Base-by-base conservation (phyloP, 2,797 vertebrate genomes). In the Sebastolobus alascanus region DNA sequence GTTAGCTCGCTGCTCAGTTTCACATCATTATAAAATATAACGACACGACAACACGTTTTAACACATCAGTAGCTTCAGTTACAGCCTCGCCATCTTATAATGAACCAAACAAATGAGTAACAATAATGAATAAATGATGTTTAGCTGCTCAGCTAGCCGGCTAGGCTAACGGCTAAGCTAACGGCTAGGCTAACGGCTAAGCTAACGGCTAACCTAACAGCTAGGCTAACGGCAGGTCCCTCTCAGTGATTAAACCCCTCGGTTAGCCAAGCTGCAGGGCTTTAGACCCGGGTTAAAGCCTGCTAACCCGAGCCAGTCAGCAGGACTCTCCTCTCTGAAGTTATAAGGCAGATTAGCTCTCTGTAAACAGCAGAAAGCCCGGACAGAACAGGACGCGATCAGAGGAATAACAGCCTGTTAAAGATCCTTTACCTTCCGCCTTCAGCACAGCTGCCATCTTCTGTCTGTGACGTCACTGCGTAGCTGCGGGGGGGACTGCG, bases 371-470 rank as follows among this genome's bases (percentile, higher is more conserved):
- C 10, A 8, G 16, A 12, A n/a, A n/a, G n/a, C n/a, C 66, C 5
- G 58, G 0, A 0, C 10, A 3, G 20, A 27, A 20, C n/a, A 10
- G 38, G 5, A 29, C 5, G 1, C 2, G 64, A 37, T 37, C 3
- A 1, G 2, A 25, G 22, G 3, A 1, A 52, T 16, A 83, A 43
- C 72, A 50, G 55, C 7, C 55, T n/a, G 68, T 80, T 80, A 50
- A 77, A 84, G 75, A 75, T 80, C 68, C 70, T 85, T 92, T 94
- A 96, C 95, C 95, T 96, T 96, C 95, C 94, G 94, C 93, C 93
- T 94, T 92, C 93, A 82, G 86, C 89, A 79, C 89, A 73, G 87
- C 89, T 90, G 95, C 95, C 95, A 96, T 96, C 91, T 96, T 96
- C 87, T 82, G 4, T 35, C 37, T 69, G 43, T 93, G 90, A 95